Evolutionary conservation across 1,140 invertebrate species (phyloP).

Genomic region (Anoplolepis gracilipes): DNA sequence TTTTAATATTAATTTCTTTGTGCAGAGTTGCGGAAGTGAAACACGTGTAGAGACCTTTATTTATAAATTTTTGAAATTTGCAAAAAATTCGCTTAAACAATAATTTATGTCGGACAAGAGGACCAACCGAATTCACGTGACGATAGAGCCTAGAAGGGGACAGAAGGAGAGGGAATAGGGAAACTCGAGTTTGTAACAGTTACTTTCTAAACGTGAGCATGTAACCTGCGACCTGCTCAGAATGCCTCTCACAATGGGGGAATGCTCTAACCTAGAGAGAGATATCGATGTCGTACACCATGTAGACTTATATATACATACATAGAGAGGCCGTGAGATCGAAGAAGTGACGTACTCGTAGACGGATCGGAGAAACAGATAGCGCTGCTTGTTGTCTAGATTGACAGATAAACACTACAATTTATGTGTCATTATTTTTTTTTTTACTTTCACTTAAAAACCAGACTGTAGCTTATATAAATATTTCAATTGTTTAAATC

Average conservation of each 20-base stretch:
- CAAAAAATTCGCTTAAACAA: neutral
- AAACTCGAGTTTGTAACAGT: constrained; percentile 67
- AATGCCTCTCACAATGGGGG: constrained; percentile 80
- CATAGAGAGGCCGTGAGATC: constrained; percentile 52
- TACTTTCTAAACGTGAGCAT: constrained; percentile 82
- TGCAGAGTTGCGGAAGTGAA: no score
- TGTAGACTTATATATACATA: constrained; percentile 62
- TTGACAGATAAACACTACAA: neutral
- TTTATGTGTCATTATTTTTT: neutral
- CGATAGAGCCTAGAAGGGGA: neutral
- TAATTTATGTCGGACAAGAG: no score
- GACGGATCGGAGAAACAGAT: neutral
- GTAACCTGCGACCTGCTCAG: constrained; percentile 80
- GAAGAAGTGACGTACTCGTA: neutral
- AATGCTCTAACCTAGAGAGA: constrained; percentile 76
- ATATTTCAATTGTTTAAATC: neutral
- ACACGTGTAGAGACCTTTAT: neutral
- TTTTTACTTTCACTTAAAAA: neutral
- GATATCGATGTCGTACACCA: constrained; percentile 69
- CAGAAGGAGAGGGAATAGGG: constrained; percentile 9
- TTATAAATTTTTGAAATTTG: neutral
- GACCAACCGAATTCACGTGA: neutral
- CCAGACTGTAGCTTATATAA: neutral
- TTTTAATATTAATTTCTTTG: neutral
- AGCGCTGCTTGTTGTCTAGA: neutral